Evolutionary conservation across 2,113 vertebrate species (phyloP).

Genomic region (Planiliza haematocheilus): DNA sequence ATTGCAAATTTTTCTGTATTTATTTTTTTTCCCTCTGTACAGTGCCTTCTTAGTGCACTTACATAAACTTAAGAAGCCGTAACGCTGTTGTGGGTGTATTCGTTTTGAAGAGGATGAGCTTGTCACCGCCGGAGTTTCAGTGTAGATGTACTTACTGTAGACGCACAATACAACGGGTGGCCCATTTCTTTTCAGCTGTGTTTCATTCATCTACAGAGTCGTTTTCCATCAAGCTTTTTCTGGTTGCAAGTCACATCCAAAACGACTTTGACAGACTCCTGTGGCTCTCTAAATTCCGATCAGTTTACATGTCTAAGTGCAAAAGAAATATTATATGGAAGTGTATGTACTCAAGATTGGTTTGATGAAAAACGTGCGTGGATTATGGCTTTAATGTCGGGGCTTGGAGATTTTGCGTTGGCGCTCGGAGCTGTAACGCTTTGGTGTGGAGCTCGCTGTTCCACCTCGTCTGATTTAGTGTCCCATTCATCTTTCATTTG

Average conservation of each 20-base stretch:
- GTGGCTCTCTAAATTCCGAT: slow-evolving; percentile 23
- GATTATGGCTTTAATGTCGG: slow-evolving; percentile 47
- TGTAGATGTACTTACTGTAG: slow-evolving; percentile 15
- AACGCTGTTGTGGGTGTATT: slow-evolving; percentile 36
- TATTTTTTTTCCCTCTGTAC: background rate
- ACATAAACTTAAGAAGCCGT: slow-evolving; percentile 38
- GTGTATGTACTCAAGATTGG: slow-evolving; percentile 47
- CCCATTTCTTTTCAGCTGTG: slow-evolving; percentile 39
- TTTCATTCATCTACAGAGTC: slow-evolving; percentile 11
- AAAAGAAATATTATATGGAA: slow-evolving; percentile 27
- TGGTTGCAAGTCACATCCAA: slow-evolving; percentile 1
- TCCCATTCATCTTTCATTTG: slow-evolving; percentile 57
- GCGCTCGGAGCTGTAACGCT: slow-evolving; percentile 25
- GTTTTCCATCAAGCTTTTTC: slow-evolving; percentile 18
- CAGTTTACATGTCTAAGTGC: slow-evolving; percentile 38
- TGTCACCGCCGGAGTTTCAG: slow-evolving; percentile 27
- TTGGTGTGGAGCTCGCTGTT: slow-evolving; percentile 28
- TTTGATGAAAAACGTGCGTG: slow-evolving; percentile 44
- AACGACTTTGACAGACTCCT: slow-evolving; percentile 23
- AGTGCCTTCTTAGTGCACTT: slow-evolving; percentile 12
- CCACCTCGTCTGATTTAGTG: slow-evolving; percentile 25
- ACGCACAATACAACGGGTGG: slow-evolving; percentile 32
- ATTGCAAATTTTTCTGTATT: slow-evolving; percentile 5
- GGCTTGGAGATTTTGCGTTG: slow-evolving; percentile 43
- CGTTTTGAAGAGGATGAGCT: slow-evolving; percentile 40